A percentile compares a stretch with the other conserved stretches of the same genome.
phyloP scores from a whole-genome alignment of 2,888 invertebrate genomes.

The Idaea dimidiata region DNA sequence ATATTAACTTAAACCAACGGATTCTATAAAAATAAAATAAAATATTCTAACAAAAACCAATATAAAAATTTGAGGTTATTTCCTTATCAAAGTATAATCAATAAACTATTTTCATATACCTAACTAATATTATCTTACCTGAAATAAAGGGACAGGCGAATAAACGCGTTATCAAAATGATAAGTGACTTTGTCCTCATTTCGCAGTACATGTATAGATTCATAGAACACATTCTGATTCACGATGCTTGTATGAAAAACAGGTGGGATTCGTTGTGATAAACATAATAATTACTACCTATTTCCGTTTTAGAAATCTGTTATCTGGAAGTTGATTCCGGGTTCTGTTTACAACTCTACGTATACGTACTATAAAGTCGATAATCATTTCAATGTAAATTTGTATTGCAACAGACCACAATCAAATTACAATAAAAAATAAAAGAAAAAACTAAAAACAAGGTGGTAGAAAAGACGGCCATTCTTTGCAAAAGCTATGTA shows the following conservation, averaged over 20 bases:
- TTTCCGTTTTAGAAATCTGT: background rate
- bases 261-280: background rate
- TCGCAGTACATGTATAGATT: background rate
- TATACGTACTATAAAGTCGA: too few relatives aligned
- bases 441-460: too few relatives aligned
- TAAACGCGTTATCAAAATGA: background rate
- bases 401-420: too few relatives aligned
- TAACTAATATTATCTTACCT: background rate
- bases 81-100: slow-evolving; percentile 4
- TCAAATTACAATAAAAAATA: too few relatives aligned
- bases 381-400: too few relatives aligned
- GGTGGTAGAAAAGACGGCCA: too few relatives aligned
- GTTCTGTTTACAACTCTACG: background rate
- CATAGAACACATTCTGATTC: background rate
- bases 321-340: background rate
- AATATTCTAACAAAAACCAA: background rate
- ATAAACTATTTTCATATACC: background rate
- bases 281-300: background rate
- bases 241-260: background rate
- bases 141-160: background rate
- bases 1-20: too few relatives aligned
- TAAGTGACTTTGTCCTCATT: slow-evolving; percentile 1
- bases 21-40: too few relatives aligned
- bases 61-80: background rate
- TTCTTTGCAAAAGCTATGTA: too few relatives aligned